phyloP scores from a whole-genome alignment of 2,113 vertebrate species.

The Plestiodon gilberti region DNA sequence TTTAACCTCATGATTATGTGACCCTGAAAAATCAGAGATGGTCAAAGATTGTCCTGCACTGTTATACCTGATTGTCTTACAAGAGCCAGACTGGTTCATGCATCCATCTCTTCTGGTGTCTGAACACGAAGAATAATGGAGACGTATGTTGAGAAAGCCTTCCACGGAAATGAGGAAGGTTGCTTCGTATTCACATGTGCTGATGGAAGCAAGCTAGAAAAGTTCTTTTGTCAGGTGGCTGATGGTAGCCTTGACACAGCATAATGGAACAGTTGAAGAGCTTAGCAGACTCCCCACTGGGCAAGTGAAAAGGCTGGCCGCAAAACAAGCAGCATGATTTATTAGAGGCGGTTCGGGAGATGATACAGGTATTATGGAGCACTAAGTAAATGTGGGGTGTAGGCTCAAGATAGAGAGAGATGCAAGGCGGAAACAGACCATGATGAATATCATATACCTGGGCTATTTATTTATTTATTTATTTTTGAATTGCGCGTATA shows the following conservation, averaged over 20 bases:
- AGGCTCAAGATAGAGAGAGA: background rate
- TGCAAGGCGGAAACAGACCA: background rate
- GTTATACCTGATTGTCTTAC: background rate
- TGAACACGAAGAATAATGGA: background rate
- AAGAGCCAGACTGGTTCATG: background rate
- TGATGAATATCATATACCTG: background rate
- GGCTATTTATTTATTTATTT: too few relatives aligned
- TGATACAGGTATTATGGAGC: background rate
- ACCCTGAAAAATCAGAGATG: background rate
- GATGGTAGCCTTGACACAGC: background rate
- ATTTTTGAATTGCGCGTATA: too few relatives aligned
- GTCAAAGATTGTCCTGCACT: background rate
- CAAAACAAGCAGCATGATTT: background rate
- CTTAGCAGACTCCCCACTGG: background rate
- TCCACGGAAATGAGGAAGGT: background rate
- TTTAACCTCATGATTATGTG: background rate
- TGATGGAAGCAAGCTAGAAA: background rate
- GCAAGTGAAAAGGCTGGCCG: conserved; percentile 1
- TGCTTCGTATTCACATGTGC: background rate
- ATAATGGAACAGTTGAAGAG: background rate
- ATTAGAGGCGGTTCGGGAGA: background rate
- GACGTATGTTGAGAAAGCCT: background rate
- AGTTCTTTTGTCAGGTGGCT: background rate
- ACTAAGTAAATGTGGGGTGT: background rate
- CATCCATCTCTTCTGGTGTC: background rate